phyloP scores from a whole-genome alignment of 2,113 vertebrate genomes.

The Sapajus apella region DNA sequence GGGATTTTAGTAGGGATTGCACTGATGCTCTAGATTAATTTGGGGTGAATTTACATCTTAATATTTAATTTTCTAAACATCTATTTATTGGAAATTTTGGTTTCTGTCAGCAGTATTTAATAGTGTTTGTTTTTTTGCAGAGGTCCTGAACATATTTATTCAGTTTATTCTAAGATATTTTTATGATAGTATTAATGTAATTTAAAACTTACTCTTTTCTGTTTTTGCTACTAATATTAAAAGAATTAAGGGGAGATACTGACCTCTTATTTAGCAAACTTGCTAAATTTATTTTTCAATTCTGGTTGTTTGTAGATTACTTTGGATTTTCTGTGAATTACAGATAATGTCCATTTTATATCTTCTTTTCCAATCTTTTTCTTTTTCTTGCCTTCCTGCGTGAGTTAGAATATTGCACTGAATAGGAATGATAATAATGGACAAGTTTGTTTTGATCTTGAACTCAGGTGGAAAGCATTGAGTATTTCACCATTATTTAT shows the following conservation, averaged over 20 bases:
- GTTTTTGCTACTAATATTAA: background rate
- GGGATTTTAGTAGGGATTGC: background rate
- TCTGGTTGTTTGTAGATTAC: slow-evolving; percentile 15
- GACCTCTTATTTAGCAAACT: background rate
- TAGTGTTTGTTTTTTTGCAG: background rate
- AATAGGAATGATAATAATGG: background rate
- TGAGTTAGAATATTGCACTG: background rate
- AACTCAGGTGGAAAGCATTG: background rate
- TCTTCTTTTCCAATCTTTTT: background rate
- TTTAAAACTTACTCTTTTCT: background rate
- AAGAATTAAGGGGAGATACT: background rate
- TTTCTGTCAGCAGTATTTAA: background rate
- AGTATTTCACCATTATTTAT: background rate
- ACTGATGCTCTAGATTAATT: background rate
- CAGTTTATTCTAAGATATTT: background rate
- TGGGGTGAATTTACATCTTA: background rate
- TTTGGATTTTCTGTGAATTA: background rate
- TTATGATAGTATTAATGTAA: background rate
- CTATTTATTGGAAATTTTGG: slow-evolving; percentile 16
- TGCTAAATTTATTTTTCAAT: background rate
- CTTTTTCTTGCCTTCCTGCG: background rate
- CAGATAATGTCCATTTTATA: background rate
- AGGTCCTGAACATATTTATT: background rate
- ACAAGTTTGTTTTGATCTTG: background rate
- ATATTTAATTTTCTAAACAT: background rate